Base-by-base conservation (phyloP, 2,113 vertebrate genomes). In the Austrofundulus limnaeus region DNA sequence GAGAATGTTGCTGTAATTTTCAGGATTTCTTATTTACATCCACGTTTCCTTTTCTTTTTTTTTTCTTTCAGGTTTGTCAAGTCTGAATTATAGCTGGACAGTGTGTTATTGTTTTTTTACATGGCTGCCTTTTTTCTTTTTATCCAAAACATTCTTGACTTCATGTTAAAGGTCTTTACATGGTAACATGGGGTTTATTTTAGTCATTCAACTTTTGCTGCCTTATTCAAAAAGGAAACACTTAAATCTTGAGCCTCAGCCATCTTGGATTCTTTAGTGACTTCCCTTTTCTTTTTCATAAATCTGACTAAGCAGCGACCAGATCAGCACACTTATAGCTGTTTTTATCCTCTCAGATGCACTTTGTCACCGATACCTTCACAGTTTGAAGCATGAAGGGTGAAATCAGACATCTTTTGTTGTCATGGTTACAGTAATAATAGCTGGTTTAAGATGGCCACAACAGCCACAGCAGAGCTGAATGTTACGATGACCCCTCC, bases 401-500 rank as follows among this genome's bases (percentile, higher is more conserved):
- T 21, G 34, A 20, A 21, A n/a, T 20, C n/a, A 19, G 57, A 45
- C 49, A 53, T 17, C 25, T 24, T n/a, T 41, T 51, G 41, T 46
- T 46, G 41, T 37, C 48, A 38, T 60, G 41, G 56, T 25, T 53
- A 53, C 50, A 47, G 49, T 59, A 50, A 21, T 67, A 59, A n/a
- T 24, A 16, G 11, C 31, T 24, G 56, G 23, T 25, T 52, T 15
- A 37, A 53, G 49, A 45, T 45, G 48, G 45, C n/a, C 58, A 47
- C 23, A 37, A 8, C 3, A 15, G 20, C 19, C 20, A 11, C 12
- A 7, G 19, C 2, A 42, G 6, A 19, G 16, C 14, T 23, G 20
- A 21, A 38, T n/a, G 13, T 52, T 43, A 15, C 31, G 43, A 47
- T 55, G 42, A 47, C 41, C 45, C 63, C 15, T 41, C 23, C 25